Conservation (phyloP, 2,113 vertebrate species). For the Micronycteris hirsuta region DNA sequence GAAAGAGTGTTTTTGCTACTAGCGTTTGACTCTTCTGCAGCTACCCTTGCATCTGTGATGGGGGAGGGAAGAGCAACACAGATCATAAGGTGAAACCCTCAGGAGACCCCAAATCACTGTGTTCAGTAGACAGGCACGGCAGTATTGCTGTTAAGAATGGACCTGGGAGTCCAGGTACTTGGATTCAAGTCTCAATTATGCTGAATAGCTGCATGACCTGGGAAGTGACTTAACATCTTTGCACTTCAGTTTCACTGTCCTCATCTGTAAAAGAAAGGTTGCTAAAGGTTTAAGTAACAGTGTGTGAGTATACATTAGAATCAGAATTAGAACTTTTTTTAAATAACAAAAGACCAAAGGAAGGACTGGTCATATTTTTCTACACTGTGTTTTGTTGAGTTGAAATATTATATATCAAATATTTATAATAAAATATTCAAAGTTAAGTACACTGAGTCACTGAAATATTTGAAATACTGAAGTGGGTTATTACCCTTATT, state of each 20-base stretch:
- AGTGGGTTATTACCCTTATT: background rate
- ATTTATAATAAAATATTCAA: conserved; percentile 53
- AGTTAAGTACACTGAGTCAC: conserved; percentile 69
- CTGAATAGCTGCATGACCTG: background rate
- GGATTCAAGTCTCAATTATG: background rate
- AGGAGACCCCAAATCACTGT: background rate
- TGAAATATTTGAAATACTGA: conserved; percentile 31
- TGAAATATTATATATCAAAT: conserved; percentile 59
- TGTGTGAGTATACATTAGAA: background rate
- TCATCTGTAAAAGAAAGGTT: background rate
- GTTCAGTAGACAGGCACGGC: background rate
- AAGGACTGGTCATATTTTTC: background rate
- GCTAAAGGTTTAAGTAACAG: conserved; percentile 10
- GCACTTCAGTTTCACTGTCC: background rate
- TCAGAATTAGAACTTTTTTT: background rate
- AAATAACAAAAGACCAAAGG: background rate
- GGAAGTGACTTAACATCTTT: background rate
- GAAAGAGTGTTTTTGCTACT: background rate
- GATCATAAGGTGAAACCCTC: background rate
- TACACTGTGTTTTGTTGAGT: conserved; percentile 13
- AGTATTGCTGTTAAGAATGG: background rate
- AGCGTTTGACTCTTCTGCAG: background rate
- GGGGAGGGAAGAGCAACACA: background rate
- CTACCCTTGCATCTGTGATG: background rate
- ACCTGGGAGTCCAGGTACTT: background rate